These are phyloP conservation scores for Amiota mariae DNA, from an alignment of 2,888 invertebrate genomes.

Conservation along the genomic window DNA sequence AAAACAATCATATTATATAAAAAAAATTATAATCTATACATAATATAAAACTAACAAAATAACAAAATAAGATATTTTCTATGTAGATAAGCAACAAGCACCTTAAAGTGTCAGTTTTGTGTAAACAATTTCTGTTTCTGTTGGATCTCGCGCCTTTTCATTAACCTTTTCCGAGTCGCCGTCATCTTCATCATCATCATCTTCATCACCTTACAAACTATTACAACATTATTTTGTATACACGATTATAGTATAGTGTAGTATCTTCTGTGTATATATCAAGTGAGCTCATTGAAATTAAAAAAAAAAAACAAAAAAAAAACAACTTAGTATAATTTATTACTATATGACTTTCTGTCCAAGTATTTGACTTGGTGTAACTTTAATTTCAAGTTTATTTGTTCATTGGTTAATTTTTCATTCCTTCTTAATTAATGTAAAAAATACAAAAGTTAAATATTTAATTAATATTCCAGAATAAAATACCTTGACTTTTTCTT, in stretches of 20 bases:
- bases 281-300: too few species aligned
- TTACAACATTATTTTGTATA: slow-evolving; percentile 4
- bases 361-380: background rate
- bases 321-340: background rate
- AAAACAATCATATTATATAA: background rate
- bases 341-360: background rate
- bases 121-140: background rate
- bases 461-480: too few species aligned
- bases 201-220: slow-evolving; percentile 21
- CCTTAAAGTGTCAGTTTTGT: slow-evolving; percentile 1
- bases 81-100: background rate
- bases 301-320: background rate
- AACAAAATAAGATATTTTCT: background rate
- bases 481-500: too few species aligned
- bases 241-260: background rate
- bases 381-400: slow-evolving; percentile 22
- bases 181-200: background rate
- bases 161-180: slow-evolving; percentile 9
- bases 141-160: slow-evolving; percentile 10
- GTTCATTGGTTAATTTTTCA: background rate
- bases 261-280: too few species aligned
- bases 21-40: background rate
- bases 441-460: too few species aligned
- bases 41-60: slow-evolving; percentile 1
- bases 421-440: too few species aligned